These are phyloP conservation scores for Hestina assimilis DNA, from an alignment of 1,140 invertebrate genomes.

Conservation along the genomic window DNA sequence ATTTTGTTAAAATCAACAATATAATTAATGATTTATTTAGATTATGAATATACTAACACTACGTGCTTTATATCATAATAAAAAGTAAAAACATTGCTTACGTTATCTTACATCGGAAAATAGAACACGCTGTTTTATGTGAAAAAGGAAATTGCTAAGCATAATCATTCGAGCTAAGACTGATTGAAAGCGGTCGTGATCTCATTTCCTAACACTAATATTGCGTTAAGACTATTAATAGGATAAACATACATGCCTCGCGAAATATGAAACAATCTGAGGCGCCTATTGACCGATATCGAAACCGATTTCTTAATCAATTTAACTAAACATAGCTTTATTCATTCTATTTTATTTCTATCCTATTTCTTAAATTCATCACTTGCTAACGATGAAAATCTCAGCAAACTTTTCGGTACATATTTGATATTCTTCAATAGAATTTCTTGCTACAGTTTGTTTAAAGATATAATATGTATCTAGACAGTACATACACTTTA, in stretches of 20 bases:
- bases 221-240: slow-evolving; percentile 18
- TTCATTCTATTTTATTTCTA: background rate
- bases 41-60: too few relatives aligned
- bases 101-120: background rate
- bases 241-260: slow-evolving; percentile 18
- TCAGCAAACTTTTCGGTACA: too few relatives aligned
- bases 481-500: too few relatives aligned
- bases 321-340: background rate
- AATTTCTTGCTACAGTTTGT: too few relatives aligned
- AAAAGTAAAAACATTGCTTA: too few relatives aligned
- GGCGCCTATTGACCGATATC: slow-evolving; percentile 9
- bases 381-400: too few relatives aligned
- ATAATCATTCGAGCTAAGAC: slow-evolving; percentile 22
- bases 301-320: background rate
- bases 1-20: too few relatives aligned
- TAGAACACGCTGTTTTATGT: background rate
- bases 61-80: too few relatives aligned
- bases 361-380: background rate
- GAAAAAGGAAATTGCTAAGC: background rate
- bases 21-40: too few relatives aligned
- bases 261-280: slow-evolving; percentile 13
- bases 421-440: too few relatives aligned
- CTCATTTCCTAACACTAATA: slow-evolving; percentile 32
- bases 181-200: slow-evolving; percentile 38
- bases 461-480: too few relatives aligned